Evolutionary conservation across 2,797 vertebrate genomes (phyloP).

Genomic region (Helarctos malayanus): DNA sequence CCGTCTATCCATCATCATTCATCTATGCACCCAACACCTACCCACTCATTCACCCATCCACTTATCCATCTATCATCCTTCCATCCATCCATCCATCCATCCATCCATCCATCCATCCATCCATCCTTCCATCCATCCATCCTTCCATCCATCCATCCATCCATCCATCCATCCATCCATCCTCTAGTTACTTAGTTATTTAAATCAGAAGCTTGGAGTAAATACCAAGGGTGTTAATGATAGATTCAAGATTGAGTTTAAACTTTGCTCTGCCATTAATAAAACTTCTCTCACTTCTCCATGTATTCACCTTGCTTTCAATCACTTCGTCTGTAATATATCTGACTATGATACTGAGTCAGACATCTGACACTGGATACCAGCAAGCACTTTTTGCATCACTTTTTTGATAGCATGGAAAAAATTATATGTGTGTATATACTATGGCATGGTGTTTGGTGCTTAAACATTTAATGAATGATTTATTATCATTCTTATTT

Average conservation of each 20-base stretch:
- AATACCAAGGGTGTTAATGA: background rate
- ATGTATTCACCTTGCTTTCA: background rate
- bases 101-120: background rate
- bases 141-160: rapidly evolving
- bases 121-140: rapidly evolving
- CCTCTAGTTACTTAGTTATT: background rate
- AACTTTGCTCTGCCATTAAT: background rate
- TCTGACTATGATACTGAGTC: background rate
- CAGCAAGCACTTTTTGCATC: background rate
- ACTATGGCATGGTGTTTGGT: background rate
- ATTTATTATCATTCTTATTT: background rate
- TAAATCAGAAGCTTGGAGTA: background rate
- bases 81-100: too few species aligned
- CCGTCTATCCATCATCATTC: background rate
- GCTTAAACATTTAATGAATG: background rate
- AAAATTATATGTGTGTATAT: background rate
- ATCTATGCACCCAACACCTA: background rate
- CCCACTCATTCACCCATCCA: background rate
- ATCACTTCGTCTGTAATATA: background rate
- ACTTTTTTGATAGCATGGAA: background rate
- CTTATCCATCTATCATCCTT: background rate
- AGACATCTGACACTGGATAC: background rate
- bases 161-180: background rate
- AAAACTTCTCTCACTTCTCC: background rate
- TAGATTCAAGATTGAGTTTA: background rate